A percentile compares a stretch with the other conserved stretches of the same genome.
Conservation (phyloP, 2,113 vertebrate genomes). For the Ahaetulla prasina region DNA sequence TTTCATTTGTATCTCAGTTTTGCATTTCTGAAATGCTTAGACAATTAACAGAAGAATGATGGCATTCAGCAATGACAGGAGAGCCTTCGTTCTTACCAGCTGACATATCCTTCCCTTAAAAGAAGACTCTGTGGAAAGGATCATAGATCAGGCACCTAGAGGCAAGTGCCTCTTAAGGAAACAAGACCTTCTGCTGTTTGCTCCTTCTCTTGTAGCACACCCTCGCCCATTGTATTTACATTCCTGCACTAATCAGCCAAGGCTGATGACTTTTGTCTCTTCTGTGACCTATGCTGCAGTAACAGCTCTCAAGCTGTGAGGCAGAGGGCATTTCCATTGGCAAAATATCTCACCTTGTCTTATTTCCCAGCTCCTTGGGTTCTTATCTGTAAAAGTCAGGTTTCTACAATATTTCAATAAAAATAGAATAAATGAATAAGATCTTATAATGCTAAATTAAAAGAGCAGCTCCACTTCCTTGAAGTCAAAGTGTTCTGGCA, state of each 20-base stretch:
- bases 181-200: not conserved
- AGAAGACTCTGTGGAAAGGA: slow-evolving; percentile 21
- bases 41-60: slow-evolving; percentile 15
- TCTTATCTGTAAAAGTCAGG: not conserved
- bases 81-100: slow-evolving; percentile 5
- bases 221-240: not conserved
- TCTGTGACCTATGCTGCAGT: not conserved
- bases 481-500: not conserved
- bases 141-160: not conserved
- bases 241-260: not conserved
- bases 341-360: not conserved
- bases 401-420: not conserved
- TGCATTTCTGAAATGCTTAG: not conserved
- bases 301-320: not conserved
- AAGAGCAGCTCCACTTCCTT: not conserved
- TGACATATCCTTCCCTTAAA: slow-evolving; percentile 16
- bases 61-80: not conserved
- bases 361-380: not conserved
- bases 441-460: not conserved
- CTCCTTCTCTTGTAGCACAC: not conserved
- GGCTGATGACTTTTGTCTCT: not conserved
- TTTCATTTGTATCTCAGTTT: accelerated
- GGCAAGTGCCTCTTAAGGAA: slow-evolving; percentile 20
- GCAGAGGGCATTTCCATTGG: not conserved
- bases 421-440: not conserved